Evolutionary conservation across 2,888 invertebrate species (phyloP).

Genomic region (Cheilosia vernalis): DNA sequence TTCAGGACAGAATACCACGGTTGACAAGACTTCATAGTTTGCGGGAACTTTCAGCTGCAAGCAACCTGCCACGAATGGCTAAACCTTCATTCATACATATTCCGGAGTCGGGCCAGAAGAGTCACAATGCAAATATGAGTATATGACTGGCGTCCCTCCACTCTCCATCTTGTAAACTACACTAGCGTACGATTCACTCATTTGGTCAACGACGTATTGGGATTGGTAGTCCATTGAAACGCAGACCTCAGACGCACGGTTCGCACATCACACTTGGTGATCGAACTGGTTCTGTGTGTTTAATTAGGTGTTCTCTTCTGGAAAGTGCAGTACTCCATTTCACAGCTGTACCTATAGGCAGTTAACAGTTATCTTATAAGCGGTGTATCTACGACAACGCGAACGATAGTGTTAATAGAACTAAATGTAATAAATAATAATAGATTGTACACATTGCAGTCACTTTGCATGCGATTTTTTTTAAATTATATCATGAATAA

Average conservation of each 20-base stretch:
- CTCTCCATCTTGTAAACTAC: conserved; percentile 42
- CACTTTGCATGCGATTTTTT: conserved; percentile 54
- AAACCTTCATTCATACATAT: conserved; percentile 44
- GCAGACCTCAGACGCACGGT: neutral
- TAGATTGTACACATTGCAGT: conserved; percentile 16
- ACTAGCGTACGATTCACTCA: conserved; percentile 32
- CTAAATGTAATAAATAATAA: conserved; percentile 46
- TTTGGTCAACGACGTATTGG: conserved; percentile 46
- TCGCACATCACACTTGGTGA: neutral
- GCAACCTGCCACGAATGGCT: conserved; percentile 45
- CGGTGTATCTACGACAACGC: conserved; percentile 37
- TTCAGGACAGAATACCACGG: conserved; percentile 45
- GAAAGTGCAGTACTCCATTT: conserved; percentile 2
- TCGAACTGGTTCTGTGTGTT: conserved; percentile 56
- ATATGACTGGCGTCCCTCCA: conserved; percentile 47
- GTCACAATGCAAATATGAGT: conserved; percentile 44
- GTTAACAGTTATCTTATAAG: conserved; percentile 55
- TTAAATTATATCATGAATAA: conserved; percentile 69
- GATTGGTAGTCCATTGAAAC: conserved; percentile 14
- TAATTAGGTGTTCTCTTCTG: conserved; percentile 58
- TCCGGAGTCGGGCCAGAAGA: conserved; percentile 20
- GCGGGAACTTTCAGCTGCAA: conserved; percentile 46
- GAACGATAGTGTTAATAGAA: conserved; percentile 47
- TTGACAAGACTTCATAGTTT: conserved; percentile 53
- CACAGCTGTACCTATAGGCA: conserved; percentile 28